phyloP scores from a whole-genome alignment of 1,140 invertebrate species.

The Rhagoletis zephyria region DNA sequence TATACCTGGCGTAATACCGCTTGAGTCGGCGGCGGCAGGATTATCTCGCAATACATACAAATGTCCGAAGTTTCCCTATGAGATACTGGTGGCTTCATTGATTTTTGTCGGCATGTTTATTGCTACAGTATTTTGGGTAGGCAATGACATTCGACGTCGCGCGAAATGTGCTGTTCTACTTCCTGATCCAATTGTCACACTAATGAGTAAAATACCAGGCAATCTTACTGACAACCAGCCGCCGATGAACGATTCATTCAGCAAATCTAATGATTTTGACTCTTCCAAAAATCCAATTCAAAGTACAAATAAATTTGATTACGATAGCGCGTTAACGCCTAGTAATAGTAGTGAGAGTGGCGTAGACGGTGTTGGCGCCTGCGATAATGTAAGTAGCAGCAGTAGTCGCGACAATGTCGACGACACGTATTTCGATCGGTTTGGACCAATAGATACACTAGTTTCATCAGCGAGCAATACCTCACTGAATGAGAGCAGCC shows the following conservation, averaged over 20 bases:
- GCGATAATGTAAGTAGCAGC: not conserved
- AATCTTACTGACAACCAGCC: not conserved
- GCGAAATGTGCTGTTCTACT: not conserved
- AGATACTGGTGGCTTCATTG: not conserved
- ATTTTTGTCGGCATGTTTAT: constrained; percentile 6
- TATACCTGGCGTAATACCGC: not conserved
- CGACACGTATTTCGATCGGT: not conserved
- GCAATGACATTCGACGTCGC: not conserved
- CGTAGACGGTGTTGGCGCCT: not conserved
- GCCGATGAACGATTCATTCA: not conserved
- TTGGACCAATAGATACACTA: not conserved
- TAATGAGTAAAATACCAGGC: not conserved
- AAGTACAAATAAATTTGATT: not conserved
- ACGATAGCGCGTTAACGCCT: not conserved
- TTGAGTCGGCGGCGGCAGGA: not conserved
- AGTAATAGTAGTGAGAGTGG: constrained; percentile 26
- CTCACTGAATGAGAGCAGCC: not conserved
- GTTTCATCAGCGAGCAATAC: not conserved
- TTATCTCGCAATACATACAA: not conserved
- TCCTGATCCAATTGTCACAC: not conserved
- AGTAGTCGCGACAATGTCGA: constrained; percentile 4
- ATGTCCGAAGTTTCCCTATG: not conserved
- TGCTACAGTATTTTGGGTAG: not conserved
- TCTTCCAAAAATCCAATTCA: no score
- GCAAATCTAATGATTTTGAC: not conserved